Percentiles rank a stretch among this genome's conserved stretches.
Conservation (phyloP, 2,888 invertebrate species). For the Parapristionchus giblindavisi region DNA sequence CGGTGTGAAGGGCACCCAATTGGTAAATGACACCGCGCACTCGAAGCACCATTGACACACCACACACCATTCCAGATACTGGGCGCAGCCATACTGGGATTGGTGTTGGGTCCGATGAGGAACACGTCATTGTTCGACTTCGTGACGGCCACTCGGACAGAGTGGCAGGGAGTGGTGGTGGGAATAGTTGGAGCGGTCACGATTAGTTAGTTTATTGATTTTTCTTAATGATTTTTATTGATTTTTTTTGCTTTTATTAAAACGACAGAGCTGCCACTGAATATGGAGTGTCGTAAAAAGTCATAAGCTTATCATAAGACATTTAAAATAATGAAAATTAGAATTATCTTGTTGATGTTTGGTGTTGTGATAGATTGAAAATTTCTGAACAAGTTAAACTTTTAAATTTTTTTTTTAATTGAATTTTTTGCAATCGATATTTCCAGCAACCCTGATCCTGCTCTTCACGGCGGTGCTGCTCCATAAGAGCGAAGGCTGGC, state of each 20-base stretch:
- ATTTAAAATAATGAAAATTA: too few relatives aligned
- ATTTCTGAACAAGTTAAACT: too few relatives aligned
- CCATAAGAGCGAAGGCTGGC: slow-evolving; percentile 53
- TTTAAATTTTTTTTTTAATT: too few relatives aligned
- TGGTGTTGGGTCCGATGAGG: slow-evolving; percentile 63
- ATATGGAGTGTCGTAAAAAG: too few relatives aligned
- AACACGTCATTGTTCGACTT: slow-evolving; percentile 58
- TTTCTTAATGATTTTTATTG: too few relatives aligned
- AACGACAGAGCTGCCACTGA: too few relatives aligned
- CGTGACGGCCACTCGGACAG: slow-evolving; percentile 52
- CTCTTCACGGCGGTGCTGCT: slow-evolving; percentile 55
- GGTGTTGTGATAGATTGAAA: too few relatives aligned
- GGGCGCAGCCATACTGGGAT: slow-evolving; percentile 60
- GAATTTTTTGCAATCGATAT: background rate
- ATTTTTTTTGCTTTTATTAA: too few relatives aligned
- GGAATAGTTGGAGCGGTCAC: slow-evolving; percentile 51
- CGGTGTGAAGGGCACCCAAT: slow-evolving; percentile 13
- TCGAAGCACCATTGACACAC: background rate
- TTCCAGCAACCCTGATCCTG: slow-evolving; percentile 51
- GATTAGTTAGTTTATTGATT: slow-evolving; percentile 39
- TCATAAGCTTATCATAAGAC: too few relatives aligned
- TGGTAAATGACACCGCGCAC: slow-evolving; percentile 15
- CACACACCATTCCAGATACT: slow-evolving; percentile 50
- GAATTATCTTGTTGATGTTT: too few relatives aligned
- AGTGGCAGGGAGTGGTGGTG: slow-evolving; percentile 54